A percentile compares a stretch with the other conserved stretches of the same genome.
These are phyloP conservation scores for Carapus acus DNA, from an alignment of 2,797 vertebrate genomes.

Conservation along the genomic window DNA sequence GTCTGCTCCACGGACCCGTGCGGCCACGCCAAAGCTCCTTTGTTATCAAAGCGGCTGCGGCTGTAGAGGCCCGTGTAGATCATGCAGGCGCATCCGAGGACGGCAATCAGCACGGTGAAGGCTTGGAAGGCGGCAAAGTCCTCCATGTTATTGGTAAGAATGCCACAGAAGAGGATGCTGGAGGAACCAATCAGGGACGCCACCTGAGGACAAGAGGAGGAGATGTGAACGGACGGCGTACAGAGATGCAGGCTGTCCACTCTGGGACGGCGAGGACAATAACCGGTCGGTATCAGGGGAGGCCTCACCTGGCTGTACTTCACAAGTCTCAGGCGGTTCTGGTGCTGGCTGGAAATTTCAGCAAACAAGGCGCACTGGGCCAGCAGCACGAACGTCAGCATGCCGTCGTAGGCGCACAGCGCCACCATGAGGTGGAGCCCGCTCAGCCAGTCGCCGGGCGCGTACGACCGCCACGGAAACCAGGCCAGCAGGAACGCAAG, in stretches of 20 bases:
- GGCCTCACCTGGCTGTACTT: conserved; percentile 77
- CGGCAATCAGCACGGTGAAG: conserved; percentile 66
- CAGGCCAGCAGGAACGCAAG: conserved; percentile 86
- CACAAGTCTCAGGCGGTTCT: conserved; percentile 75
- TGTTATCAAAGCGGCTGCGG: conserved; percentile 69
- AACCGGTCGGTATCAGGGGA: background rate
- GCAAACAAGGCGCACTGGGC: conserved; percentile 83
- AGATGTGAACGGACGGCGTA: background rate
- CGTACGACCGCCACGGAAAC: conserved; percentile 85
- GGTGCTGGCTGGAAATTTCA: conserved; percentile 76
- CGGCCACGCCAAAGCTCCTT: conserved; percentile 17
- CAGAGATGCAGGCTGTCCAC: background rate
- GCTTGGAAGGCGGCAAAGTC: conserved; percentile 76
- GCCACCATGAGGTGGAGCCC: conserved; percentile 79
- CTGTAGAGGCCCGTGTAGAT: conserved; percentile 77
- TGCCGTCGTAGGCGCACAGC: conserved; percentile 79
- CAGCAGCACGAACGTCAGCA: conserved; percentile 82
- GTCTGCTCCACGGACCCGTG: background rate
- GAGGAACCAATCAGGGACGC: conserved; percentile 79
- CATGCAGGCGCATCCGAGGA: conserved; percentile 77
- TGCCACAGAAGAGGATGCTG: conserved; percentile 82
- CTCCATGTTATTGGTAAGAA: conserved; percentile 83
- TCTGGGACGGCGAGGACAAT: background rate
- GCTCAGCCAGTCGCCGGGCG: conserved; percentile 80
- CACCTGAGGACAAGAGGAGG: conserved; percentile 48